These are phyloP conservation scores for Accipiter cooperii DNA, from an alignment of 2,113 vertebrate genomes.

Conservation along the genomic window DNA sequence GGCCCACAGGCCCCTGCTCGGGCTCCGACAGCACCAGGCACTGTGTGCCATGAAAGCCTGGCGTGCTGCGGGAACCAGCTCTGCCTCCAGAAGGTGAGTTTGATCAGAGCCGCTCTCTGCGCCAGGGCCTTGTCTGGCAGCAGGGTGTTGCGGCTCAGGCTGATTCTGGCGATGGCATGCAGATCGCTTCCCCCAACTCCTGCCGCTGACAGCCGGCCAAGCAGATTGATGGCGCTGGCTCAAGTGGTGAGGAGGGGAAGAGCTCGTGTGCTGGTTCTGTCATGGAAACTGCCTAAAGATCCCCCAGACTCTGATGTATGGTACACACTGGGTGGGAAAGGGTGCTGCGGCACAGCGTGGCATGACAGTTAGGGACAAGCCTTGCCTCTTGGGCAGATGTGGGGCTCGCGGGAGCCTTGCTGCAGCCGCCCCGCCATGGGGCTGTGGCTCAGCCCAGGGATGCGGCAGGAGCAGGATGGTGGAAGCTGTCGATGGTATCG, in stretches of 20 bases:
- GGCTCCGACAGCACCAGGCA: not conserved
- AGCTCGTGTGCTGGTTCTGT: not conserved
- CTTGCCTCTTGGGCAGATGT: fast-evolving
- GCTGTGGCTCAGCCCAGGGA: fast-evolving
- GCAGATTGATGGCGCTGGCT: not conserved
- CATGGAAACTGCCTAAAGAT: not conserved
- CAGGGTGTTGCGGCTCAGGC: not conserved
- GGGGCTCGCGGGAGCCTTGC: fast-evolving
- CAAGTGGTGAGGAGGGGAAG: not conserved
- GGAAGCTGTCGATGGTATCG: not conserved
- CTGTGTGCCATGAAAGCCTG: fast-evolving
- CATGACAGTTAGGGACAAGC: fast-evolving
- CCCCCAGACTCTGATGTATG: fast-evolving
- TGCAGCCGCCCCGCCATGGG: not conserved
- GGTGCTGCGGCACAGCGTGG: fast-evolving
- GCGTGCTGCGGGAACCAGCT: fast-evolving
- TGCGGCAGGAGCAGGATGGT: not conserved
- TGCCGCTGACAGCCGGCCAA: not conserved
- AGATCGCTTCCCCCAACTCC: not conserved
- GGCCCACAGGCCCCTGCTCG: fast-evolving
- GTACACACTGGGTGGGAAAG: fast-evolving
- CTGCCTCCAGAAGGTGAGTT: not conserved
- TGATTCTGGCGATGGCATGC: not conserved
- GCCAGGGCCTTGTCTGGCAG: not conserved
- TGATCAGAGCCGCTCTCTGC: not conserved